A percentile compares a stretch with the other conserved stretches of the same genome.
phyloP scores from a whole-genome alignment of 2,113 vertebrate species.

The Xiphophorus couchianus region DNA sequence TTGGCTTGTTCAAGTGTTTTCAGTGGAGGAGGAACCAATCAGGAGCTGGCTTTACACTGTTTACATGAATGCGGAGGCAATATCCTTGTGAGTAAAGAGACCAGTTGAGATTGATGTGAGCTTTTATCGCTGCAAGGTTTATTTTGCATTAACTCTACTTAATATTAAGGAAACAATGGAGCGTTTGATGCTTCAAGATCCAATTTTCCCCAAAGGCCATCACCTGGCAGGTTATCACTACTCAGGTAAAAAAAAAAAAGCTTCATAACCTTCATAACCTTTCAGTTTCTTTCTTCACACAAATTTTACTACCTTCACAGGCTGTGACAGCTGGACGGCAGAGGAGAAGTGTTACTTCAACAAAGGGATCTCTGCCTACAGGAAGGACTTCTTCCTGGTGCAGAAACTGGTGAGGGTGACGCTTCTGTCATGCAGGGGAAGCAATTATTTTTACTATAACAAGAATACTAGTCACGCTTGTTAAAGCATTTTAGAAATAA shows the following conservation, averaged over 20 bases:
- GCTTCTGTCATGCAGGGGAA: neutral
- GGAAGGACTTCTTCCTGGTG: slow-evolving; percentile 97
- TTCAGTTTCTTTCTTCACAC: neutral
- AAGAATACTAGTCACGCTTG: neutral
- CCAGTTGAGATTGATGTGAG: neutral
- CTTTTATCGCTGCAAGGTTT: neutral
- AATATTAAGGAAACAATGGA: slow-evolving; percentile 84
- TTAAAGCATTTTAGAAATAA: neutral
- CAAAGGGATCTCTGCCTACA: slow-evolving; percentile 95
- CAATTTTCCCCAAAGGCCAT: slow-evolving; percentile 80
- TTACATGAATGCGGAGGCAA: slow-evolving; percentile 90
- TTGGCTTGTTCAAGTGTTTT: slow-evolving; percentile 93
- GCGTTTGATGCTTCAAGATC: slow-evolving; percentile 87
- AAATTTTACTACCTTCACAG: slow-evolving; percentile 61
- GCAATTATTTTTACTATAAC: too few relatives aligned
- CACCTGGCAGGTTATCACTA: slow-evolving; percentile 92
- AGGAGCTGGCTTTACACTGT: slow-evolving; percentile 93
- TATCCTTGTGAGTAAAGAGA: slow-evolving; percentile 85
- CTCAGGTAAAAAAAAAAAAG: slow-evolving; percentile 81
- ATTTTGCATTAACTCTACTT: neutral
- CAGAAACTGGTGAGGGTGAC: slow-evolving; percentile 89
- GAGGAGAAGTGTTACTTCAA: slow-evolving; percentile 94
- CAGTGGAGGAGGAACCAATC: slow-evolving; percentile 93
- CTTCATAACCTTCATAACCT: neutral
- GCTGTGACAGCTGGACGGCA: slow-evolving; percentile 92